Base-by-base conservation (phyloP, 2,888 invertebrate species). In the Tipula unca region DNA sequence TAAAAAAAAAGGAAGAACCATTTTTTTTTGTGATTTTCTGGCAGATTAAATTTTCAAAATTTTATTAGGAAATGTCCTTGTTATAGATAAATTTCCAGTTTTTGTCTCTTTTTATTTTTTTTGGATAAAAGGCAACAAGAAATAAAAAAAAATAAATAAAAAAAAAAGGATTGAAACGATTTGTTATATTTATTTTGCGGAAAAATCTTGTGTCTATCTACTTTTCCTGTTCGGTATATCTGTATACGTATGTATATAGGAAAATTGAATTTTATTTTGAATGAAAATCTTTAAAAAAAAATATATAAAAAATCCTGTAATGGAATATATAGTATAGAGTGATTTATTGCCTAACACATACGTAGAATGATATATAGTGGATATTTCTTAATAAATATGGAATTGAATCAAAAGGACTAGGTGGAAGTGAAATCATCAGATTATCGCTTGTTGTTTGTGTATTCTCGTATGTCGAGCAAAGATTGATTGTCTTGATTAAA, bases 21-120 rank as follows among this genome's bases (percentile, higher is more conserved):
- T 8, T 69, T 69, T 48, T 48, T 69, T 69, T 25, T 69, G 69
- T 69, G 69, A 69, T 69, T 69, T 69, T 69, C 69, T 69, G 69
- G 69, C 69, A 69, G 69, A 69, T 69, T 69, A 69, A 69, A 69
- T 69, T 69, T 69, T 69, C 69, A 69, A 69, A 69, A 69, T 69
- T 69, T 69, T 69, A 69, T 69, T 69, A 69, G 69, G 69, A 69
- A 69, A 69, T 69, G 69, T 69, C 69, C 69, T 69, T 69, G 69
- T 69, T 69, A 69, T 25, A 69, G 25, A 25, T 25, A 69, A 69
- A 69, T 69, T 69, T 69, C 10, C 14, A 69, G 48, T 54, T 69
- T 25, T 69, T 69, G 20, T 20, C 10, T 69, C 0, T 8, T 25
- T 20, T 20, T 20, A 1, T 69, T 69, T 5, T 69, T 69, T 3